Evolutionary conservation across 2,888 invertebrate genomes (phyloP), one percentile per base, ranked within the genome.

Genomic region (Apodemia mormo): DNA sequence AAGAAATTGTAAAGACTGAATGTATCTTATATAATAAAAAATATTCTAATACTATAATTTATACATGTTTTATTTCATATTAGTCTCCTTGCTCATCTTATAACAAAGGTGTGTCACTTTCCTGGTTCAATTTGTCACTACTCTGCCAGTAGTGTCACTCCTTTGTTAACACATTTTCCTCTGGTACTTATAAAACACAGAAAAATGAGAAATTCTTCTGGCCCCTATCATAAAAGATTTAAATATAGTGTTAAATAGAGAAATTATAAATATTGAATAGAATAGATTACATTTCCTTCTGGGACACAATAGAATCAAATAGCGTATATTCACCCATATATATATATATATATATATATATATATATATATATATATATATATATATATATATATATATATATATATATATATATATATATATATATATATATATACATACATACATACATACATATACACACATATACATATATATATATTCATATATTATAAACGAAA

Each of bases 141-240:
- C 40, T 43, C 8, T 43, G 40, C 8, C 40, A 43, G 8, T 43
- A 7, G 40, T 43, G 40, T 43, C 40, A 43, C 40, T 43, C 40
- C 40, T 43, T 1, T 22, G 54, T 22, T 54, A 69, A 72, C 73
- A 72, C 72, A 75, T 74, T 73, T 73, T 72, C 73, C 75, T 69
- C 73, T 75, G 71, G 69, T 71, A 58, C 72, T 73, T 71, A 72
- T 71, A 71, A 74, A 72, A 71, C 43, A 69, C 7, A 69, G 65
- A 72, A 73, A 72, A 71, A 49, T 66, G 65, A 58, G 64, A 74
- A 71, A 73, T 67, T 70, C 71, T 71, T 71, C 71, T 68, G 71
- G 71, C 71, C 71, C 68, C 30, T 14, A 49, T 71, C 69, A 72
- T 71, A 69, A 72, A 61, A 68, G 68, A 69, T 70, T 68, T 40